These are phyloP conservation scores for Drosophila nebulosa DNA, from an alignment of 1,140 invertebrate genomes.

Conservation along the genomic window DNA sequence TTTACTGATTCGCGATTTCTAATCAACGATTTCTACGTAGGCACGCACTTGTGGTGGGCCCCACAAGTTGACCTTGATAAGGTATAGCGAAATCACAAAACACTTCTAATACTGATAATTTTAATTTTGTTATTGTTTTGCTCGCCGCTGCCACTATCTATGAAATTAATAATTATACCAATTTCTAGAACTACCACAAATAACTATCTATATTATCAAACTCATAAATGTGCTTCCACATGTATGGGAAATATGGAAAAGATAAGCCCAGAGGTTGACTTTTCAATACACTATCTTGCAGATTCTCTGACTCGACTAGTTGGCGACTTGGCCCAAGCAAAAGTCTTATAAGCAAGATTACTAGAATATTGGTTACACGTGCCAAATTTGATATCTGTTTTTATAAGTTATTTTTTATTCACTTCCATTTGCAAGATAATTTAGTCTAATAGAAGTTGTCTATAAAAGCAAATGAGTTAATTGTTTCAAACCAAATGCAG, in stretches of 20 bases:
- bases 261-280: background rate
- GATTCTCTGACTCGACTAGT: no score
- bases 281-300: background rate
- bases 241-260: background rate
- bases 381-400: no score
- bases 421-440: background rate
- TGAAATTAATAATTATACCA: background rate
- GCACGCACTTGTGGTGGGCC: background rate
- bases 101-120: background rate
- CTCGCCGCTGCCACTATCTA: background rate
- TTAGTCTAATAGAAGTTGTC: background rate
- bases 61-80: slow-evolving; percentile 7
- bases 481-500: background rate
- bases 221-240: background rate
- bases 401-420: no score
- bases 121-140: background rate
- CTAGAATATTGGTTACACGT: no score
- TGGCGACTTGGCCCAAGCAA: no score
- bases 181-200: background rate
- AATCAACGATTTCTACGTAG: background rate
- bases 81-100: background rate
- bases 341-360: no score
- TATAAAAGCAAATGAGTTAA: background rate
- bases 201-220: background rate
- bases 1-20: background rate